These are phyloP conservation scores for Chaitophorus viminalis DNA, from an alignment of 2,888 invertebrate species.

Conservation along the genomic window DNA sequence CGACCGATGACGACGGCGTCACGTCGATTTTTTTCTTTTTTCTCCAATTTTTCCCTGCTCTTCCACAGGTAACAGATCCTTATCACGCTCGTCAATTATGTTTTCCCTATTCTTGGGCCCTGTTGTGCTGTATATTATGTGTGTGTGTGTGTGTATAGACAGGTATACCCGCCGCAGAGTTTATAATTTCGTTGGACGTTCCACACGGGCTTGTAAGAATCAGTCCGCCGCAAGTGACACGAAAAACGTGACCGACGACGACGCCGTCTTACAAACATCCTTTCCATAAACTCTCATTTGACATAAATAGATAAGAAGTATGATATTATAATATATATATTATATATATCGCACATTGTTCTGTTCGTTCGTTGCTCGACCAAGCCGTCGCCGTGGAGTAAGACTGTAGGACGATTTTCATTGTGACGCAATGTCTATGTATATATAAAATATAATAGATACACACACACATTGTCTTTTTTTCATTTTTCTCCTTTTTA, in stretches of 20 bases:
- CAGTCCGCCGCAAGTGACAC: constrained; percentile 38
- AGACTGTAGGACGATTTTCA: constrained; percentile 4
- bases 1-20: neutral
- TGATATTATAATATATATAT: no score
- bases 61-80: constrained; percentile 24
- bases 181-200: constrained; percentile 27
- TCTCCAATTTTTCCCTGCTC: neutral
- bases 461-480: no score
- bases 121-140: neutral
- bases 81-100: neutral
- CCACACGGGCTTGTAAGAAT: constrained; percentile 7
- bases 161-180: neutral
- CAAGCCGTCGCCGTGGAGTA: neutral
- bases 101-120: neutral
- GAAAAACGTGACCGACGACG: constrained; percentile 57
- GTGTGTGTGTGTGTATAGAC: neutral
- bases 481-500: constrained; percentile 15
- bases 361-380: neutral
- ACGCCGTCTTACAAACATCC: constrained; percentile 3
- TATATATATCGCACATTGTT: no score
- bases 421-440: constrained; percentile 28
- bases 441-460: no score
- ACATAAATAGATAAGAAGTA: constrained; percentile 52
- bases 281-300: constrained; percentile 32
- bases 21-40: neutral